Percentiles rank a stretch among this genome's conserved stretches.
phyloP scores from a whole-genome alignment of 2,888 invertebrate genomes.

The Macrosoma leucophasiata region DNA sequence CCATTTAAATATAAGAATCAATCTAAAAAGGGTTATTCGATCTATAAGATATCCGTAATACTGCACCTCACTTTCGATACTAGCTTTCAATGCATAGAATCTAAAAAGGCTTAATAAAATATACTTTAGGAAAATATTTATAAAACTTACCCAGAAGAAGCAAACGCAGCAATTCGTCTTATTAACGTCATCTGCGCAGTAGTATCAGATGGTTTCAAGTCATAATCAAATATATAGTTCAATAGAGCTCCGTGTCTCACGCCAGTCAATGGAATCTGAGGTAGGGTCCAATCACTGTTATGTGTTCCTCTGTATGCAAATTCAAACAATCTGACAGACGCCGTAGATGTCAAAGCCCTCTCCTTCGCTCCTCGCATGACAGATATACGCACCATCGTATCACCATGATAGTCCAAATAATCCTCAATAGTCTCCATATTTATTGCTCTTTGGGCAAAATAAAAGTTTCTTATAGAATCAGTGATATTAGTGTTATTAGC shows the following conservation, averaged over 20 bases:
- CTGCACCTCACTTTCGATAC: too few relatives aligned
- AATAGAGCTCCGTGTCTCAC: slow-evolving; percentile 52
- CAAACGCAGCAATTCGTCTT: slow-evolving; percentile 41
- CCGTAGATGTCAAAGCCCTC: slow-evolving; percentile 41
- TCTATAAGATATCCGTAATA: too few relatives aligned
- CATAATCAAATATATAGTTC: slow-evolving; percentile 51
- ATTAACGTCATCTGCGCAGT: slow-evolving; percentile 34
- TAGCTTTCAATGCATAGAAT: too few relatives aligned
- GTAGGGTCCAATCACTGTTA: slow-evolving; percentile 47
- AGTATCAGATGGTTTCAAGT: slow-evolving; percentile 36
- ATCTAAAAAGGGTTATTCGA: neutral
- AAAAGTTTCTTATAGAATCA: slow-evolving; percentile 40
- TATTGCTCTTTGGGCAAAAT: slow-evolving; percentile 41
- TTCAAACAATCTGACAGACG: slow-evolving; percentile 45
- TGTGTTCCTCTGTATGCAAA: slow-evolving; percentile 48
- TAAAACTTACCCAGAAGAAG: slow-evolving; percentile 50
- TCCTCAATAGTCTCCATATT: slow-evolving; percentile 48
- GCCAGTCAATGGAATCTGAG: slow-evolving; percentile 45
- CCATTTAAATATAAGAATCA: too few relatives aligned
- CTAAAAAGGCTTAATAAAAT: too few relatives aligned
- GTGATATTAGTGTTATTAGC: slow-evolving; percentile 31
- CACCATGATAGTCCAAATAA: slow-evolving; percentile 56
- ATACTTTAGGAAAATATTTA: too few relatives aligned
- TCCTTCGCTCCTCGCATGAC: slow-evolving; percentile 46
- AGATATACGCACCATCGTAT: slow-evolving; percentile 47